Base-by-base conservation (phyloP, 2,113 vertebrate species). In the Pangasianodon gigas region DNA sequence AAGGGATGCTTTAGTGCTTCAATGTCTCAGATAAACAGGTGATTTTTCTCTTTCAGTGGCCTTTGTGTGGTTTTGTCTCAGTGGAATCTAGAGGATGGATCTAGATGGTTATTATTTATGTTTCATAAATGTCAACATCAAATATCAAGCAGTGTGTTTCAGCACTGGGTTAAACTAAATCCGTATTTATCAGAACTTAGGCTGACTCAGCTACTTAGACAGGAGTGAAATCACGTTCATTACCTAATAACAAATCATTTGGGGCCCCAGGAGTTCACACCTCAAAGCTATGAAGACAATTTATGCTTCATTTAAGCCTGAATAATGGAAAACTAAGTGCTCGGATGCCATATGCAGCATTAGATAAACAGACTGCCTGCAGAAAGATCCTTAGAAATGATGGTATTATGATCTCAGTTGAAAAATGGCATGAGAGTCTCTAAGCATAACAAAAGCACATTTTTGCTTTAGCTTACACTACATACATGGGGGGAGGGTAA, bases 381-480 rank as follows among this genome's bases (percentile, higher is more conserved):
- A 69, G 81, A 62, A 82, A 89, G 71, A 87, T 54, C 58, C 65
- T 69, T 46, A 90, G 16, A 52, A 86, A 54, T 79, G 75, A 92
- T 87, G 44, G 80, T 80, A 67, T 71, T 84, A 89, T 92, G 89
- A 92, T 92, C 67, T 54, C 37, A 93, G 92, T 87, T 94, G 93
- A 95, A 94, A 91, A 94, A 93, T 95, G 21, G 87, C 92, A 92
- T 86, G 89, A 93, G 91, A 90, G 92, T 93, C 93, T 92, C 86
- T 91, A 89, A 80, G 79, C 37, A 74, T 32, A 88, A 92, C 75
- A 86, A 86, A 91, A 85, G 88, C 88, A 90, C 92, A 88, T 93
- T 93, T 90, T 90, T 90, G 82, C 91, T 93, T 89, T 85, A 91
- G 86, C 90, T 91, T 91, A 91, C 92, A 94, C 92, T 89, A 87